These are phyloP conservation scores for Carassius carassius DNA, from an alignment of 2,113 vertebrate genomes.

Conservation along the genomic window DNA sequence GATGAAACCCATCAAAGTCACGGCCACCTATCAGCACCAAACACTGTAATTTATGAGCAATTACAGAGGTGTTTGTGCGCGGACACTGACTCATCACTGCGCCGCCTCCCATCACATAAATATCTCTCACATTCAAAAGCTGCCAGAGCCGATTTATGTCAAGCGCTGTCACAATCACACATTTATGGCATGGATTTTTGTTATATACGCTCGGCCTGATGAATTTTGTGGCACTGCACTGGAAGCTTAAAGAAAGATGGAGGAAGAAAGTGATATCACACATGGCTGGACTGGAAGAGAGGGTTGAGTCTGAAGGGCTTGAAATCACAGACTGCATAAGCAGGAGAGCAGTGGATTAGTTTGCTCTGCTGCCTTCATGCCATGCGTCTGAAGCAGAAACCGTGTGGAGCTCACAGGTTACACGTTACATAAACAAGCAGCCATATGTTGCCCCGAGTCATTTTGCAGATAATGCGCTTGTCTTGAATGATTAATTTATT, in stretches of 20 bases:
- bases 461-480: slow-evolving; percentile 6
- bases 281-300: slow-evolving; percentile 14
- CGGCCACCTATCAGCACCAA: slow-evolving; percentile 69
- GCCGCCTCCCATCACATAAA: slow-evolving; percentile 66
- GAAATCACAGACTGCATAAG: background rate
- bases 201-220: slow-evolving; percentile 65
- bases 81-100: slow-evolving; percentile 30
- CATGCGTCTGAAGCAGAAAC: slow-evolving; percentile 33
- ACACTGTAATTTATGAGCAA: slow-evolving; percentile 79
- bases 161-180: slow-evolving; percentile 65
- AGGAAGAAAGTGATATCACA: slow-evolving; percentile 31
- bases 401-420: slow-evolving; percentile 43
- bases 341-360: slow-evolving; percentile 15
- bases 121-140: slow-evolving; percentile 72
- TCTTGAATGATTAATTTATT: slow-evolving; percentile 49
- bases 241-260: slow-evolving; percentile 57
- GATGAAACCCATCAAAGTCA: slow-evolving; percentile 58
- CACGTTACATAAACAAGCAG: slow-evolving; percentile 42
- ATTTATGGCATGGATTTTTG: slow-evolving; percentile 63
- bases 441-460: slow-evolving; percentile 32
- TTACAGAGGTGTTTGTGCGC: slow-evolving; percentile 73
- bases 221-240: slow-evolving; percentile 60
- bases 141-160: slow-evolving; percentile 70
- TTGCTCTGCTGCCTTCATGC: slow-evolving; percentile 38
- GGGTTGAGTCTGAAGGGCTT: background rate